These are phyloP conservation scores for Caretta caretta DNA, from an alignment of 2,113 vertebrate species.

Conservation along the genomic window DNA sequence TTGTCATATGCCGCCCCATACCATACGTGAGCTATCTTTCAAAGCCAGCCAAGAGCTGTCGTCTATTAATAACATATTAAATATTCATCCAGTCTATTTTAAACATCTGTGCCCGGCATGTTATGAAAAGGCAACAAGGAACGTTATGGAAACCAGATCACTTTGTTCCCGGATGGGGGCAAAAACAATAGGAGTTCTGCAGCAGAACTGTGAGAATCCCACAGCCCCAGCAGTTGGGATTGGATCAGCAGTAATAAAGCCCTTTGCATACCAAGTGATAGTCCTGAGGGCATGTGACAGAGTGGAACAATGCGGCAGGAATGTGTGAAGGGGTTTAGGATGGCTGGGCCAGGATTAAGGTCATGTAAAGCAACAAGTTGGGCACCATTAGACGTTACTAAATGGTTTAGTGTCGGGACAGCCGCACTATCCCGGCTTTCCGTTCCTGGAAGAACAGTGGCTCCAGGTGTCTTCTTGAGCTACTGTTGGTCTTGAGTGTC, in stretches of 20 bases:
- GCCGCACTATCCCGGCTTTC: not conserved
- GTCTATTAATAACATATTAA: slow-evolving; percentile 70
- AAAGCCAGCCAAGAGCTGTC: slow-evolving; percentile 60
- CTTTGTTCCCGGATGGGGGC: slow-evolving; percentile 35
- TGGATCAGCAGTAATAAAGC: not conserved
- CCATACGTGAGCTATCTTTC: slow-evolving; percentile 56
- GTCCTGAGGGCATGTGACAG: fast-evolving
- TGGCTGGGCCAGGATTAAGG: not conserved
- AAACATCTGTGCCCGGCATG: slow-evolving; percentile 61
- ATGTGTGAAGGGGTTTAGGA: not conserved
- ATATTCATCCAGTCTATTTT: slow-evolving; percentile 67
- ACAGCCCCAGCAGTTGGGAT: not conserved
- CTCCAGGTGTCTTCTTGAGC: not conserved
- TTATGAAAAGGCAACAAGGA: slow-evolving; percentile 58
- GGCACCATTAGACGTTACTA: not conserved
- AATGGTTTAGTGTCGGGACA: not conserved
- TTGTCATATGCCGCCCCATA: slow-evolving; percentile 51
- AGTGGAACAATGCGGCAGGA: not conserved
- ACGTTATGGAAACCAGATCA: slow-evolving; percentile 67
- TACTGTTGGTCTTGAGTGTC: fast-evolving
- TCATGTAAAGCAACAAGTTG: not conserved
- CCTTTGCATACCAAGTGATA: not conserved
- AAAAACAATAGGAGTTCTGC: not conserved
- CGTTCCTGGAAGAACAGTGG: not conserved
- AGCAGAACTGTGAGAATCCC: fast-evolving